A percentile compares a stretch with the other conserved stretches of the same genome.
phyloP scores from a whole-genome alignment of 1,140 invertebrate species.

The Himalopsyche phryganea region DNA sequence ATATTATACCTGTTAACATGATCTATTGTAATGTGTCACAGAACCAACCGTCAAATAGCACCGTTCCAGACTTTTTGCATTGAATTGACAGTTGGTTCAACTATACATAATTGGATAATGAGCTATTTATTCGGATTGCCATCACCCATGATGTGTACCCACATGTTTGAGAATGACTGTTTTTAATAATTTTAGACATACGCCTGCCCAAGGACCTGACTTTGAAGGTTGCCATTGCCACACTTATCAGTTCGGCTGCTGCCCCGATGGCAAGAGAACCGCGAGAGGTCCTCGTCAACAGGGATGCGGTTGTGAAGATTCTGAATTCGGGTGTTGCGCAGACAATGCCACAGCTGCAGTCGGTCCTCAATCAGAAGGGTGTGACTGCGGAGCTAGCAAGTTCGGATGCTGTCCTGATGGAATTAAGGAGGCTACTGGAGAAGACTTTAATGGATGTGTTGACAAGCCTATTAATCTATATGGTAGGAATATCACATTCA shows the following conservation, averaged over 20 bases:
- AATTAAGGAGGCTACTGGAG: conserved; percentile 70
- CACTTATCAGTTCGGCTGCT: conserved; percentile 89
- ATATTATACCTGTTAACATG: no score
- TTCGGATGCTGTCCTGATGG: conserved; percentile 88
- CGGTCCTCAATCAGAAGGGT: conserved; percentile 67
- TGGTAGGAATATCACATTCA: no score
- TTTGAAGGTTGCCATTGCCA: conserved; percentile 80
- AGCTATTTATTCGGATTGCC: no score
- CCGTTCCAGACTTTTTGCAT: no score
- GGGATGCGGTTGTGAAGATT: conserved; percentile 79
- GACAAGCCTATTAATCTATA: conserved; percentile 63
- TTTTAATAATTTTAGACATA: conserved; percentile 50
- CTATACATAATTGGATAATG: no score
- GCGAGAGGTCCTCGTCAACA: conserved; percentile 73
- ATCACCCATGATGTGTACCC: no score
- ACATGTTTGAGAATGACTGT: no score
- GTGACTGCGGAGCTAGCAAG: conserved; percentile 72
- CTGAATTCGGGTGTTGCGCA: conserved; percentile 81
- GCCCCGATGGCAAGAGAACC: conserved; percentile 80
- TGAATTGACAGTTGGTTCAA: no score
- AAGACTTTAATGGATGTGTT: conserved; percentile 79
- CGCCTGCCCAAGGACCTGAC: conserved; percentile 64
- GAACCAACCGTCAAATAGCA: no score
- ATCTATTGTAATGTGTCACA: no score
- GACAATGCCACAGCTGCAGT: conserved; percentile 73